These are phyloP conservation scores for Acleris emargana DNA, from an alignment of 2,888 invertebrate genomes.

Conservation along the genomic window DNA sequence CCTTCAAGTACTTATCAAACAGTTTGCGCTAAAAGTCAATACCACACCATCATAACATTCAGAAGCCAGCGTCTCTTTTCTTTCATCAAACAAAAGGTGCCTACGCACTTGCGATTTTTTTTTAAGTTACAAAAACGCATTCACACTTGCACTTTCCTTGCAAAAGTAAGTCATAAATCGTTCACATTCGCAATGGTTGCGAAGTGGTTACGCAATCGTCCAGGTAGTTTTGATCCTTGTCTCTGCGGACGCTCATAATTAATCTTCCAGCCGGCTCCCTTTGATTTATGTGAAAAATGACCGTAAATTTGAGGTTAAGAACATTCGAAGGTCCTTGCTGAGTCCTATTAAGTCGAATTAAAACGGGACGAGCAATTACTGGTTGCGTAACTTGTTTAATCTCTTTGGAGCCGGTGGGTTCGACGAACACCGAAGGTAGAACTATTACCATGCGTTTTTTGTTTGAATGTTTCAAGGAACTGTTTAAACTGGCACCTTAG, in stretches of 20 bases:
- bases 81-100: not conserved
- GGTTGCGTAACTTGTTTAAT: conserved; percentile 30
- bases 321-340: conserved; percentile 61
- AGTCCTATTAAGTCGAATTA: conserved; percentile 59
- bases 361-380: conserved; percentile 38
- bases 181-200: conserved; percentile 54
- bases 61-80: too few species aligned
- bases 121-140: conserved; percentile 15
- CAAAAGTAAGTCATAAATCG: conserved; percentile 65
- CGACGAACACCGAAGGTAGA: conserved; percentile 14
- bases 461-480: too few species aligned
- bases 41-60: too few species aligned
- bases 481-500: not conserved
- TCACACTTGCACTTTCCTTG: conserved; percentile 63
- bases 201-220: conserved; percentile 53
- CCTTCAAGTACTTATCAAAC: too few species aligned
- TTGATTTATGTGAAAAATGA: conserved; percentile 84
- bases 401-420: conserved; percentile 18
- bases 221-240: conserved; percentile 52
- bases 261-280: conserved; percentile 76
- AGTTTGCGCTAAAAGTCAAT: too few species aligned
- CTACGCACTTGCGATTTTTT: conserved; percentile 1
- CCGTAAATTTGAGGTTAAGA: conserved; percentile 81
- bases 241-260: conserved; percentile 66
- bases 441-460: not conserved